phyloP scores from a whole-genome alignment of 2,888 invertebrate genomes.

The Eristalis intricaria region DNA sequence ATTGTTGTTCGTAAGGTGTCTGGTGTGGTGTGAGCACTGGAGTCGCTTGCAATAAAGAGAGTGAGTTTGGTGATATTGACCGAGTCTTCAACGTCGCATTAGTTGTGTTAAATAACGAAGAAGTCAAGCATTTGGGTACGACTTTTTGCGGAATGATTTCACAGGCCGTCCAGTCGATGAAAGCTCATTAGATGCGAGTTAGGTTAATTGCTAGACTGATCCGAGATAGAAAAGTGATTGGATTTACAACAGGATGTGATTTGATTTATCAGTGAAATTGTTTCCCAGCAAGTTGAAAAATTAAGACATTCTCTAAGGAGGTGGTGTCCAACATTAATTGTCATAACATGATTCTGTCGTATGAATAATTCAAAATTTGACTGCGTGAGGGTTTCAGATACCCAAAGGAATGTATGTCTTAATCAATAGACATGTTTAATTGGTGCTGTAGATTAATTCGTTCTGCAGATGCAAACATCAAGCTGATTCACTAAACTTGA shows the following conservation, averaged over 20 bases:
- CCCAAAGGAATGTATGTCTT: too few species aligned
- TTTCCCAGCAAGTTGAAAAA: too few species aligned
- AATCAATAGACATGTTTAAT: too few species aligned
- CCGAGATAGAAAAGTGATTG: not conserved
- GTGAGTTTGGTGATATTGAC: conserved; percentile 40
- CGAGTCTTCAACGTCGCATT: conserved; percentile 17
- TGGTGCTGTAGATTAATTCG: too few species aligned
- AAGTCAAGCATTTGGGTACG: not conserved
- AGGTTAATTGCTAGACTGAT: not conserved
- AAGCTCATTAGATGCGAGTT: not conserved
- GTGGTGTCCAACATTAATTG: too few species aligned
- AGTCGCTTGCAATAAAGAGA: conserved; percentile 10
- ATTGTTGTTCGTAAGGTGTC: conserved; percentile 37
- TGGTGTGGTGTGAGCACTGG: conserved; percentile 27
- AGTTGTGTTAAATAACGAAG: conserved; percentile 37
- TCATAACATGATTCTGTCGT: too few species aligned
- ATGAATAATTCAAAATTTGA: too few species aligned
- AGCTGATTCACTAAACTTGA: too few species aligned
- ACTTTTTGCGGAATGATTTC: not conserved
- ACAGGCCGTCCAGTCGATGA: not conserved
- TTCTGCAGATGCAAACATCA: too few species aligned
- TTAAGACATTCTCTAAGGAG: too few species aligned
- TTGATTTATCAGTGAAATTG: too few species aligned
- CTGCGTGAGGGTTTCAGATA: too few species aligned
- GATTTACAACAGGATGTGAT: not conserved